A percentile compares a stretch with the other conserved stretches of the same genome.
phyloP scores from a whole-genome alignment of 1,140 invertebrate genomes.

The Drosophila nigrodunni region DNA sequence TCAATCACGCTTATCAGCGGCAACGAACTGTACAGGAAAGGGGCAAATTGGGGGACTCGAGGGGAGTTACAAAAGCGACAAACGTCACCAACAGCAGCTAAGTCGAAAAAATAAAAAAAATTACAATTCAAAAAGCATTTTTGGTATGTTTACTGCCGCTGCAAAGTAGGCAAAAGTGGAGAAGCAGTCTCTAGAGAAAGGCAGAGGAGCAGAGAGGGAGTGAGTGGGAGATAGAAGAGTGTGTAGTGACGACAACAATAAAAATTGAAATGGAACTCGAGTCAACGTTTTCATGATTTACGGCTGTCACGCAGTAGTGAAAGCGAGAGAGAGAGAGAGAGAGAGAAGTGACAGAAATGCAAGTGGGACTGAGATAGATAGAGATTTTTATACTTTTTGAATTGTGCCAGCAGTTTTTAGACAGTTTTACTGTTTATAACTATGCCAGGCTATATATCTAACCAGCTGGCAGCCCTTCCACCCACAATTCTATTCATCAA shows the following conservation, averaged over 20 bases:
- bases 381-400: constrained; percentile 67
- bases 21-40: constrained; percentile 9
- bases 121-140: constrained; percentile 82
- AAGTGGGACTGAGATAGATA: neutral
- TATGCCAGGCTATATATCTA: constrained; percentile 41
- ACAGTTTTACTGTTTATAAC: constrained; percentile 79
- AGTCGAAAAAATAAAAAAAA: constrained; percentile 44
- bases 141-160: constrained; percentile 78
- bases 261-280: constrained; percentile 50
- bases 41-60: neutral
- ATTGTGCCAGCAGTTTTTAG: constrained; percentile 71
- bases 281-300: constrained; percentile 51
- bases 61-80: constrained; percentile 57
- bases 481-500: constrained; percentile 43
- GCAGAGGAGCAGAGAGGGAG: constrained; percentile 27
- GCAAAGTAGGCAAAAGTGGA: constrained; percentile 59
- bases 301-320: constrained; percentile 12
- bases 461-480: neutral
- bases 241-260: constrained; percentile 40
- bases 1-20: constrained; percentile 77
- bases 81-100: constrained; percentile 66
- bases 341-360: neutral
- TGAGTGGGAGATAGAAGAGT: constrained; percentile 6
- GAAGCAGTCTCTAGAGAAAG: constrained; percentile 8
- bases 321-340: constrained; percentile 33